Percentiles rank a stretch among this genome's conserved stretches.
phyloP scores from a whole-genome alignment of 2,888 invertebrate species.

The Ormyrus labotus region DNA sequence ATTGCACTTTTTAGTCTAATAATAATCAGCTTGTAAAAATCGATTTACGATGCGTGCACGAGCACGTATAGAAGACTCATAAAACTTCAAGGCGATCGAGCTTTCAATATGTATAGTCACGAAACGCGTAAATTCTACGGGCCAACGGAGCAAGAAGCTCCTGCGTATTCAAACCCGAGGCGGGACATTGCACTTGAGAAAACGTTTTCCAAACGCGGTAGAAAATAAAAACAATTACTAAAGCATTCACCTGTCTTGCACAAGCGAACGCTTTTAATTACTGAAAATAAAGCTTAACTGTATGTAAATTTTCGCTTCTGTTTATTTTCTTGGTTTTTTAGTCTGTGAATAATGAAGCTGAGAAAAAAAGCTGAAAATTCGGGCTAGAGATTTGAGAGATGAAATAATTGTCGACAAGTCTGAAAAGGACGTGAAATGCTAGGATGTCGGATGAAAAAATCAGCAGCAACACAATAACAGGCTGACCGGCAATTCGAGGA shows the following conservation, averaged over 20 bases:
- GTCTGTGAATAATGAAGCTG: too few relatives aligned
- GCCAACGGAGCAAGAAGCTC: slow-evolving; percentile 15
- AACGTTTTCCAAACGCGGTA: not conserved
- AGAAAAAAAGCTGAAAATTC: too few relatives aligned
- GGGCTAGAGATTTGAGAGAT: too few relatives aligned
- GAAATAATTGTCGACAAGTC: not conserved
- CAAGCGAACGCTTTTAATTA: too few relatives aligned
- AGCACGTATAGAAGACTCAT: slow-evolving; percentile 8
- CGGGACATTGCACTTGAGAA: not conserved
- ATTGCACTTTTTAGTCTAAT: not conserved
- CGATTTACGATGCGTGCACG: slow-evolving; percentile 10
- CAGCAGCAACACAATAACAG: not conserved
- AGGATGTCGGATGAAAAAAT: not conserved
- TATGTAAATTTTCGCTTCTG: too few relatives aligned
- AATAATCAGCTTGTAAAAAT: slow-evolving; percentile 15
- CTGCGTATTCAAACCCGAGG: slow-evolving; percentile 10
- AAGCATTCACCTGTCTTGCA: too few relatives aligned
- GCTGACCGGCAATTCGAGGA: not conserved
- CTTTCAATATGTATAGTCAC: slow-evolving; percentile 18
- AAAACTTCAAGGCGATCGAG: slow-evolving; percentile 28
- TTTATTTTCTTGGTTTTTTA: too few relatives aligned
- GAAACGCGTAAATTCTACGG: slow-evolving; percentile 20
- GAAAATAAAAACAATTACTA: slow-evolving; percentile 25
- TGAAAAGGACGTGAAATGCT: slow-evolving; percentile 13
- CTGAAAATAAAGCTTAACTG: too few relatives aligned